Percentiles rank a stretch among this genome's conserved stretches.
Evolutionary conservation across 2,888 invertebrate genomes (phyloP).

Genomic region (Cistogaster globosa): DNA sequence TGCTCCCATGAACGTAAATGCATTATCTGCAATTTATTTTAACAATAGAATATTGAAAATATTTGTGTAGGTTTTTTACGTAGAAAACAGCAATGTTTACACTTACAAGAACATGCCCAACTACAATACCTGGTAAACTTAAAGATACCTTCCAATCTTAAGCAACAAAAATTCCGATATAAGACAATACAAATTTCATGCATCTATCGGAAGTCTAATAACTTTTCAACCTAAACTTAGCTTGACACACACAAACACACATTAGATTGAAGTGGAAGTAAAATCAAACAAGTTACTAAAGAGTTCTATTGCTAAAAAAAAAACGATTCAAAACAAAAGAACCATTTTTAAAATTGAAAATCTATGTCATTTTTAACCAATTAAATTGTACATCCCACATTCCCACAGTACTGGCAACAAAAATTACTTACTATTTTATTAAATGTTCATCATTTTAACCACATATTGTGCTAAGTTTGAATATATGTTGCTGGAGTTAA

Average conservation of each 20-base stretch:
- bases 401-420: background rate
- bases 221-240: slow-evolving; percentile 15
- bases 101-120: slow-evolving; percentile 6
- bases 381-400: slow-evolving; percentile 21
- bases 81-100: slow-evolving; percentile 16
- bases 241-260: background rate
- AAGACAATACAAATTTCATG: slow-evolving; percentile 34
- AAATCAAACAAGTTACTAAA: background rate
- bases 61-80: background rate
- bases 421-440: slow-evolving; percentile 33
- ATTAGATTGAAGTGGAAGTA: too few species aligned
- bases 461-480: slow-evolving; percentile 42
- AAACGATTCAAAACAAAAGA: slow-evolving; percentile 44
- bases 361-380: slow-evolving; percentile 26
- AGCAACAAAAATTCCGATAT: slow-evolving; percentile 26
- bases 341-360: slow-evolving; percentile 61
- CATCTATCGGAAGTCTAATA: background rate
- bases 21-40: slow-evolving; percentile 21
- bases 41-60: slow-evolving; percentile 16
- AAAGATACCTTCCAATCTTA: background rate
- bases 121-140: slow-evolving; percentile 17
- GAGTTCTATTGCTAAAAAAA: slow-evolving; percentile 5
- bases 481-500: background rate
- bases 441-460: slow-evolving; percentile 51
- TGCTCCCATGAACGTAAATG: background rate